A percentile compares a stretch with the other conserved stretches of the same genome.
Conservation (phyloP, 2,797 vertebrate species). For the Chloroceryle amazona region DNA sequence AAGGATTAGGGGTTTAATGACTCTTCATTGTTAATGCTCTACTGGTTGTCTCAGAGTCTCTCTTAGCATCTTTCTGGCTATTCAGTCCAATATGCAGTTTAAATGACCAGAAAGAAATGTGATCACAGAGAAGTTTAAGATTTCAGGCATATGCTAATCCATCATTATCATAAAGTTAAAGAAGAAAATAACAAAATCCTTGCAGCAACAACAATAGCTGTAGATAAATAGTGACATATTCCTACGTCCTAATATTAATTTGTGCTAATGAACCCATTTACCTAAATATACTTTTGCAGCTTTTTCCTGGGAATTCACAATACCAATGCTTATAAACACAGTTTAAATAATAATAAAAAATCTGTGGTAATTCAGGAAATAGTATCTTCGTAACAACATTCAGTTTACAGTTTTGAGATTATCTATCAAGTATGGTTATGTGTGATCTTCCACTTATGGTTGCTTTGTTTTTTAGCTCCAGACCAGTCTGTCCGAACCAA, state of each 20-base stretch:
- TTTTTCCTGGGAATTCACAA: not conserved
- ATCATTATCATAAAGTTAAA: not conserved
- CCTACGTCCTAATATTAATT: not conserved
- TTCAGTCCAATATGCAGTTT: not conserved
- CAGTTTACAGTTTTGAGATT: not conserved
- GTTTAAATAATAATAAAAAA: not conserved
- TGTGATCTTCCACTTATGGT: not conserved
- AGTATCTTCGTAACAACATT: not conserved
- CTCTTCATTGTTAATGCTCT: not conserved
- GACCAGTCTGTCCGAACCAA: conserved; percentile 88
- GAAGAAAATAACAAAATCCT: not conserved
- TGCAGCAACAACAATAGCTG: not conserved
- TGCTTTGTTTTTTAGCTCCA: conserved; percentile 87
- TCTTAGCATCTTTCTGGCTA: not conserved
- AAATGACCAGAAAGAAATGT: not conserved
- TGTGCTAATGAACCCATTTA: not conserved
- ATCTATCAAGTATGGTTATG: not conserved
- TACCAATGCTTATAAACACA: not conserved
- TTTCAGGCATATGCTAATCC: not conserved
- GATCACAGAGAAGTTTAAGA: not conserved
- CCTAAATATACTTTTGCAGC: not conserved
- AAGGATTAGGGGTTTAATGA: not conserved
- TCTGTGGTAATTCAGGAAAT: not conserved
- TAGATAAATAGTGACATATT: not conserved
- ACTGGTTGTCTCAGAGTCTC: not conserved